phyloP scores from a whole-genome alignment of 2,797 vertebrate genomes.

The Remorina albescens region DNA sequence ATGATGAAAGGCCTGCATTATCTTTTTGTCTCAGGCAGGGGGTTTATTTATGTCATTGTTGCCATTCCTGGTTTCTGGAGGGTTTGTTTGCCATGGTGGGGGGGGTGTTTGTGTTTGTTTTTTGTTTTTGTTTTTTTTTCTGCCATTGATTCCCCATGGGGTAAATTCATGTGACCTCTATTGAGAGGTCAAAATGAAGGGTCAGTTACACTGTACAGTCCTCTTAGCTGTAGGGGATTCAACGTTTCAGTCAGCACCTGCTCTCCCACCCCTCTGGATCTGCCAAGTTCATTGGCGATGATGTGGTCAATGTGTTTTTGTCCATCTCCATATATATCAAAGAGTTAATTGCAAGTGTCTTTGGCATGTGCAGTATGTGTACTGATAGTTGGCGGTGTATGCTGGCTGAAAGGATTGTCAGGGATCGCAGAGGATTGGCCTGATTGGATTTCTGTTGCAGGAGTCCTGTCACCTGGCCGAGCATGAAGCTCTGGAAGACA shows the following conservation, averaged over 20 bases:
- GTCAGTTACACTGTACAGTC: slow-evolving; percentile 28
- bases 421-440: slow-evolving; percentile 71
- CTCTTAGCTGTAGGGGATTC: slow-evolving; percentile 30
- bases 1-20: slow-evolving; percentile 69
- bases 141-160: slow-evolving; percentile 55
- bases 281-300: slow-evolving; percentile 54
- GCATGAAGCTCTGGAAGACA: slow-evolving; percentile 47
- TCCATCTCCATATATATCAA: slow-evolving; percentile 47
- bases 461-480: slow-evolving; percentile 73
- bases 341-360: slow-evolving; percentile 45
- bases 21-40: slow-evolving; percentile 43
- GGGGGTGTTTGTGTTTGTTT: slow-evolving; percentile 40
- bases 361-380: slow-evolving; percentile 53
- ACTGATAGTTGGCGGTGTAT: slow-evolving; percentile 36
- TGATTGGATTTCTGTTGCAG: slow-evolving; percentile 77
- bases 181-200: slow-evolving; percentile 36
- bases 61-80: slow-evolving; percentile 44
- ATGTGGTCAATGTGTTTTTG: slow-evolving; percentile 48
- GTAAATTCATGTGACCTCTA: slow-evolving; percentile 59
- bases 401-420: slow-evolving; percentile 68
- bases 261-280: neutral
- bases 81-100: slow-evolving; percentile 44
- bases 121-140: slow-evolving; percentile 29
- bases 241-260: slow-evolving; percentile 19
- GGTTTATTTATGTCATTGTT: slow-evolving; percentile 55